phyloP scores from a whole-genome alignment of 23 tunicate species.

The Clavelina lepadiformis region DNA sequence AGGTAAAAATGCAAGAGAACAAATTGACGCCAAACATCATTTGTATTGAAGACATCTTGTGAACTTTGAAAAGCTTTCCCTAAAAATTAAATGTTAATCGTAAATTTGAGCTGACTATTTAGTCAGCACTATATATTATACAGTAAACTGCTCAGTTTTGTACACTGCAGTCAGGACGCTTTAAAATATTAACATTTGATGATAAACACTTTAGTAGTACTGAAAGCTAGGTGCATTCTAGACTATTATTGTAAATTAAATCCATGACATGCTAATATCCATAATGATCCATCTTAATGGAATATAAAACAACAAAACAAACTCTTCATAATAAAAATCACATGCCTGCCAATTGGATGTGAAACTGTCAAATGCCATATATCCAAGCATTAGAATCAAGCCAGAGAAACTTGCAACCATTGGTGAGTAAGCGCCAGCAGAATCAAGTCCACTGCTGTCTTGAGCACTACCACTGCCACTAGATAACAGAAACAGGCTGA shows the following conservation, averaged over 20 bases:
- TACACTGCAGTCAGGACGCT: too few species aligned
- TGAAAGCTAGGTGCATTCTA: too few species aligned
- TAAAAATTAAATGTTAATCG: too few species aligned
- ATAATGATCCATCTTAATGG: neutral
- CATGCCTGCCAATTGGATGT: conserved; percentile 99
- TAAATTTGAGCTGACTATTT: too few species aligned
- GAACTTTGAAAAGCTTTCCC: conserved; percentile 90
- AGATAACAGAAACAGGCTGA: conserved; percentile 68
- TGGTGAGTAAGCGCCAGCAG: conserved; percentile 4
- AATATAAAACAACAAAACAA: neutral
- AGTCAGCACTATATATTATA: too few species aligned
- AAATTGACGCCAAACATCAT: conserved; percentile 99
- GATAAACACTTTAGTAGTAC: too few species aligned
- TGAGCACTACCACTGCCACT: conserved; percentile 21
- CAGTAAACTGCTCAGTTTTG: too few species aligned
- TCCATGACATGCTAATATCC: neutral
- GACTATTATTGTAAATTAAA: neutral
- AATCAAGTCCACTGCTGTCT: neutral
- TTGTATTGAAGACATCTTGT: conserved; percentile 96
- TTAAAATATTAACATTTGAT: too few species aligned
- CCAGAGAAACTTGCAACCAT: conserved; percentile 50
- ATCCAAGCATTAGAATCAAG: conserved; percentile 85
- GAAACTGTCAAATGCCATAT: conserved; percentile 96
- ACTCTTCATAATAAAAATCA: neutral
- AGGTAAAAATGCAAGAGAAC: conserved; percentile 95